A percentile compares a stretch with the other conserved stretches of the same genome.
These are phyloP conservation scores for Pseudomugil tenellus DNA, from an alignment of 2,797 vertebrate species.

Conservation along the genomic window DNA sequence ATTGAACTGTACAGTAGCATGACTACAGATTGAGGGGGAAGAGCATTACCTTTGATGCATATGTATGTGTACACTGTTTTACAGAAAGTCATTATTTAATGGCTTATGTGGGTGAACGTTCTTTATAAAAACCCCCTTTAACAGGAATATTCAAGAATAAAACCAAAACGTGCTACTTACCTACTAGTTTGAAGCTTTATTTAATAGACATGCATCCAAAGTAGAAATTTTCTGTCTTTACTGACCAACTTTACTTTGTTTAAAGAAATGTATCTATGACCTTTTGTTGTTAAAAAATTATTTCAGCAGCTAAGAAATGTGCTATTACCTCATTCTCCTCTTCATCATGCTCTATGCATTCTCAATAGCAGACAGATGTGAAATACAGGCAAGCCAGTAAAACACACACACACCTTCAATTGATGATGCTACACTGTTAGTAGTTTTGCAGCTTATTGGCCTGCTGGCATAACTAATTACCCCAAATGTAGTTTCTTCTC, in stretches of 20 bases:
- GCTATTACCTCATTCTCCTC: background rate
- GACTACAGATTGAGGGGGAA: background rate
- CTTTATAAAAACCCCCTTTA: background rate
- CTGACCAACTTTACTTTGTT: too few relatives aligned
- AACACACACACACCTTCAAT: background rate
- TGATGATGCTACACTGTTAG: background rate
- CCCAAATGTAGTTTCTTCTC: too few relatives aligned
- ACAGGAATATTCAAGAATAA: background rate
- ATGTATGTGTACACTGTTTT: background rate
- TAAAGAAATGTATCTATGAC: too few relatives aligned
- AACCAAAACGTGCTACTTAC: background rate
- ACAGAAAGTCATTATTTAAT: background rate
- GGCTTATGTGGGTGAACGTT: background rate
- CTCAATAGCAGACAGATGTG: background rate
- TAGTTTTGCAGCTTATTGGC: background rate
- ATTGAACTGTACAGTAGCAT: background rate
- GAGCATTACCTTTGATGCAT: background rate
- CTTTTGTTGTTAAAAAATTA: background rate
- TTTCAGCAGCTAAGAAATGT: background rate
- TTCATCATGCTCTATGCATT: background rate
- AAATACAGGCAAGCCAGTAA: background rate
- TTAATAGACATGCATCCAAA: too few relatives aligned
- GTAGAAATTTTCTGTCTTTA: too few relatives aligned
- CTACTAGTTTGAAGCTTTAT: too few relatives aligned
- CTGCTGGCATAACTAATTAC: background rate